These are phyloP conservation scores for Cantharis flavilabris DNA, from an alignment of 2,888 invertebrate genomes.

Conservation along the genomic window DNA sequence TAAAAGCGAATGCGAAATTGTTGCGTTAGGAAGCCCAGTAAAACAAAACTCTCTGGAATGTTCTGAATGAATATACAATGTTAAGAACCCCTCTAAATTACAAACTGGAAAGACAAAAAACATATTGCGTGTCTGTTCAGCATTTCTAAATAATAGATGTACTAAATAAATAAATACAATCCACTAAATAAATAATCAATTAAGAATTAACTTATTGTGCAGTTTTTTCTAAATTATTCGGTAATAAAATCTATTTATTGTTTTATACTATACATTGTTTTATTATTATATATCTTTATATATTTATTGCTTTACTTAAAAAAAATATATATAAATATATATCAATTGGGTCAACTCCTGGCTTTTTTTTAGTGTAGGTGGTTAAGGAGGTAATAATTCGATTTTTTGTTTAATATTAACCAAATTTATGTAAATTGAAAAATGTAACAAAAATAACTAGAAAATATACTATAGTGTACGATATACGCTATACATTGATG, in stretches of 20 bases:
- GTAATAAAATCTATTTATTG: background rate
- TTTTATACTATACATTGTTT: too few species aligned
- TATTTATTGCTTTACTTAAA: too few species aligned
- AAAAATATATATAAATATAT: too few species aligned
- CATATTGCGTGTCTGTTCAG: background rate
- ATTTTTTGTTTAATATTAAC: background rate
- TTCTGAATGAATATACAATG: conserved; percentile 11
- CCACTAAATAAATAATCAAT: background rate
- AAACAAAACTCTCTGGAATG: conserved; percentile 23
- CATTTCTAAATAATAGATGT: background rate
- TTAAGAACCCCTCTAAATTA: conserved; percentile 18
- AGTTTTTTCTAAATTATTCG: background rate
- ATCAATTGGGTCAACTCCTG: background rate
- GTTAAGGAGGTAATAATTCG: background rate
- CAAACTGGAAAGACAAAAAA: conserved; percentile 5
- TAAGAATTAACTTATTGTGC: background rate
- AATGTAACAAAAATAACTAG: background rate
- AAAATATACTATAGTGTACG: background rate
- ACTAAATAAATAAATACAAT: background rate
- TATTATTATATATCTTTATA: too few species aligned
- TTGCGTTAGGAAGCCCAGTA: conserved; percentile 19
- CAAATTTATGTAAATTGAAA: background rate
- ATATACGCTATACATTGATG: background rate
- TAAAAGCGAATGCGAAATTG: conserved; percentile 20
- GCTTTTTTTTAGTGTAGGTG: background rate